Conservation (phyloP, 2,797 vertebrate species). For the Vultur gryphus region DNA sequence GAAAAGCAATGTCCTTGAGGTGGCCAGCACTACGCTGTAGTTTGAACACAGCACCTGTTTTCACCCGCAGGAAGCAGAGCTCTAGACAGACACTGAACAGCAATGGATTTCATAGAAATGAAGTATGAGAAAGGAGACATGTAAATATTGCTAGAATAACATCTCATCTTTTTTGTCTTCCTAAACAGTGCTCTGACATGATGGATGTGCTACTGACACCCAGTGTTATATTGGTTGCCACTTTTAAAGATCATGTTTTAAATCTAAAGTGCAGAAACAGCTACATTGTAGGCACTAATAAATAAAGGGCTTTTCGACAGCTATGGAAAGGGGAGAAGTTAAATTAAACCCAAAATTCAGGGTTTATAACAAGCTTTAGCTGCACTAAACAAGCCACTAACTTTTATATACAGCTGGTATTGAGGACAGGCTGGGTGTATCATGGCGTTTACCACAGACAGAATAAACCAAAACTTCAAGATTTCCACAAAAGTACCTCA, state of each 20-base stretch:
- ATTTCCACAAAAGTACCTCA: neutral
- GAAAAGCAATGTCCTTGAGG: neutral
- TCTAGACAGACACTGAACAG: neutral
- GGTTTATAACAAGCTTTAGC: neutral
- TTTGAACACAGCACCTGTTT: neutral
- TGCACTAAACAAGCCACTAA: neutral
- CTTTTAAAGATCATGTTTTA: conserved; percentile 36
- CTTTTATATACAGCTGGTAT: neutral
- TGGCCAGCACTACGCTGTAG: fast-evolving
- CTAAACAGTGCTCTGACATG: neutral
- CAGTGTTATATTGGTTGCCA: conserved; percentile 15
- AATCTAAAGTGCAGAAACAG: conserved; percentile 12
- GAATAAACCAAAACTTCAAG: neutral
- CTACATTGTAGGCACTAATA: conserved; percentile 6
- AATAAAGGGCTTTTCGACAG: conserved; percentile 34
- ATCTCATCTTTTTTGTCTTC: neutral
- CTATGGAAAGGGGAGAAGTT: neutral
- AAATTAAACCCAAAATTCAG: neutral
- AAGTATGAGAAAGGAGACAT: neutral
- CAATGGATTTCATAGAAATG: neutral
- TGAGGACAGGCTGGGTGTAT: neutral
- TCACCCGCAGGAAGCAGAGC: neutral
- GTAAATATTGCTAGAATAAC: conserved; percentile 34
- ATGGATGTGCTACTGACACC: conserved; percentile 44
- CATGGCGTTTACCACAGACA: neutral